Evolutionary conservation across 1,140 invertebrate species (phyloP), one percentile per base, ranked within the genome.

Genomic region (Brachionus plicatilis): DNA sequence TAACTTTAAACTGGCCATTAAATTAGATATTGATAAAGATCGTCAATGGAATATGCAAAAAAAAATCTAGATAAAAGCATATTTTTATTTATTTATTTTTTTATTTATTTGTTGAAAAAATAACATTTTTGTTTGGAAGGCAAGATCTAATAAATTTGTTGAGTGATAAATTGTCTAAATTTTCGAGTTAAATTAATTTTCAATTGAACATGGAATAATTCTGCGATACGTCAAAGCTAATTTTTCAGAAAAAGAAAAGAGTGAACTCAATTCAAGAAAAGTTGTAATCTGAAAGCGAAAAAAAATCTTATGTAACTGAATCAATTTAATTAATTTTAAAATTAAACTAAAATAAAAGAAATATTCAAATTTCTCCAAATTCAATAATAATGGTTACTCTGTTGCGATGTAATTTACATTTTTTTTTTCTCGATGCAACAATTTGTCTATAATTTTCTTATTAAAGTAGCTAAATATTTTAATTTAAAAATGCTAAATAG

Each of bases 351-450:
- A 60, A 60, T 60, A 60, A 60, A 60, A 60, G 53, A 60, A 60
- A 60, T 60, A 60, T 60, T 60, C 53, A 60, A 60, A 60, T 60
- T 60, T 60, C 20, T 60, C 17, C 20, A 60, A 20, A 60, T 60
- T 60, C 53, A 60, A 60, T 60, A 60, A 60, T 60, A 60, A 60
- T 60, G 53, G 53, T 60, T 60, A 60, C 53, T 60, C 53, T 60
- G 53, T 60, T 24, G 53, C 53, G 53, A 60, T 60, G 17, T 17
- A 60, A 60, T 60, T 60, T 60, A 60, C 53, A 60, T 60, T 60
- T 60, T 56, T n/a, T 20, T 60, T 53, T 53, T 53, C 47, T 53
- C 14, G 17, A 60, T 60, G 53, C 53, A 60, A 60, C 53, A 60
- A 60, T 60, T 20, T 60, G 53, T 60, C 53, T 60, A 60, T 60